A percentile compares a stretch with the other conserved stretches of the same genome.
Evolutionary conservation across 1,140 invertebrate genomes (phyloP).

Genomic region (Scaptomyza pallida): DNA sequence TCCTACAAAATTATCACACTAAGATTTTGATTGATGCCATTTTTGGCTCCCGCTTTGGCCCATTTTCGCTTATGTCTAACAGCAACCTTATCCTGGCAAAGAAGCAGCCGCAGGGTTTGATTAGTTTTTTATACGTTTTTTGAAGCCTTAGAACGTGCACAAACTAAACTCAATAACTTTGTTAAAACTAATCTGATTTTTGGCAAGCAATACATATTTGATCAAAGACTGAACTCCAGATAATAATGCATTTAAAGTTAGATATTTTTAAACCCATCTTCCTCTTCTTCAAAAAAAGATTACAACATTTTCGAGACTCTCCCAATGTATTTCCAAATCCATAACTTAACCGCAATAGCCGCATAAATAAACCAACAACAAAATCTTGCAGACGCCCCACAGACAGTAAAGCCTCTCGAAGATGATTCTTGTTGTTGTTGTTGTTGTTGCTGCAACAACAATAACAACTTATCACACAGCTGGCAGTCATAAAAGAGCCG

Average conservation of each 20-base stretch:
- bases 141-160: conserved; percentile 15
- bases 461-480: conserved; percentile 42
- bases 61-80: conserved; percentile 40
- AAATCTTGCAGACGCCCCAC: conserved; percentile 28
- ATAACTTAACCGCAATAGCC: conserved; percentile 10
- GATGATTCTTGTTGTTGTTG: conserved; percentile 6
- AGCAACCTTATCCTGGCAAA: conserved; percentile 26
- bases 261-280: neutral
- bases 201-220: no score
- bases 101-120: conserved; percentile 56
- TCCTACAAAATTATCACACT: conserved; percentile 74
- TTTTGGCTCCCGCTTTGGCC: conserved; percentile 43
- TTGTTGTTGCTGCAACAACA: conserved; percentile 16
- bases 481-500: conserved; percentile 44
- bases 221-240: neutral
- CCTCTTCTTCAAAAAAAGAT: neutral
- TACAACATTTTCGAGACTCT: neutral
- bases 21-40: conserved; percentile 79
- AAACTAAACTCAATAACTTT: no score
- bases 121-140: conserved; percentile 58
- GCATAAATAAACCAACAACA: conserved; percentile 28
- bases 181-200: conserved; percentile 1
- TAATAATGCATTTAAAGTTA: no score
- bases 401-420: conserved; percentile 8
- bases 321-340: conserved; percentile 6